Conservation (phyloP, 2,797 vertebrate species). For the Aplochiton taeniatus region DNA sequence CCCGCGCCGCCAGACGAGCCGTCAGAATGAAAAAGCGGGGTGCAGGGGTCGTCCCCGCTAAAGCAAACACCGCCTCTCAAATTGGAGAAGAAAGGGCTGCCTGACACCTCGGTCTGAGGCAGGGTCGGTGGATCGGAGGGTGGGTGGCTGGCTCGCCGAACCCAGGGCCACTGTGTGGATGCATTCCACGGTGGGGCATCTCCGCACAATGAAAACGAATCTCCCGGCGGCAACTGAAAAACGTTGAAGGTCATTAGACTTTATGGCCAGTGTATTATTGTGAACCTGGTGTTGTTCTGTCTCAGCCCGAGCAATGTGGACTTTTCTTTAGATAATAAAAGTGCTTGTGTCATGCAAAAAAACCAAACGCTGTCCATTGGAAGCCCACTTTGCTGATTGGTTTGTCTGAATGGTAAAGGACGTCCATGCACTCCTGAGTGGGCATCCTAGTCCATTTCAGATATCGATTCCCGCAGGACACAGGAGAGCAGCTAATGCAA, state of each 20-base stretch:
- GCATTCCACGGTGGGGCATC: too few relatives aligned
- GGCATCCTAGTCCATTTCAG: constrained; percentile 47
- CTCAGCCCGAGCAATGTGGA: too few relatives aligned
- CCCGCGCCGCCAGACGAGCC: constrained; percentile 45
- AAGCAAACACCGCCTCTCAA: constrained; percentile 44
- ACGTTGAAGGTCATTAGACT: too few relatives aligned
- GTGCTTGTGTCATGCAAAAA: not conserved
- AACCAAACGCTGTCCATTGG: constrained; percentile 26
- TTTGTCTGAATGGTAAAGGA: constrained; percentile 35
- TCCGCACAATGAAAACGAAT: too few relatives aligned
- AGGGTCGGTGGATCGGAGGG: constrained; percentile 8
- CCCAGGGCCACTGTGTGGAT: not conserved
- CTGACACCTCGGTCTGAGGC: constrained; percentile 29
- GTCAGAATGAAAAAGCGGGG: constrained; percentile 33
- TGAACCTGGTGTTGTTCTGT: constrained; percentile 10
- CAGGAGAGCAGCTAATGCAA: constrained; percentile 41
- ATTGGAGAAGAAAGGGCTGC: constrained; percentile 34
- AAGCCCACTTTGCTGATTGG: constrained; percentile 65
- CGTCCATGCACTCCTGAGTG: constrained; percentile 30
- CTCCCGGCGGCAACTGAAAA: too few relatives aligned
- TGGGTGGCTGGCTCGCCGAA: not conserved
- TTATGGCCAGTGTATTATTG: too few relatives aligned
- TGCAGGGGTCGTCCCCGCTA: constrained; percentile 16
- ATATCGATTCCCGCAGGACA: constrained; percentile 49
- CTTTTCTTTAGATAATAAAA: too few relatives aligned